Evolutionary conservation across 2,113 vertebrate genomes (phyloP).

Genomic region (Silurus glanis): DNA sequence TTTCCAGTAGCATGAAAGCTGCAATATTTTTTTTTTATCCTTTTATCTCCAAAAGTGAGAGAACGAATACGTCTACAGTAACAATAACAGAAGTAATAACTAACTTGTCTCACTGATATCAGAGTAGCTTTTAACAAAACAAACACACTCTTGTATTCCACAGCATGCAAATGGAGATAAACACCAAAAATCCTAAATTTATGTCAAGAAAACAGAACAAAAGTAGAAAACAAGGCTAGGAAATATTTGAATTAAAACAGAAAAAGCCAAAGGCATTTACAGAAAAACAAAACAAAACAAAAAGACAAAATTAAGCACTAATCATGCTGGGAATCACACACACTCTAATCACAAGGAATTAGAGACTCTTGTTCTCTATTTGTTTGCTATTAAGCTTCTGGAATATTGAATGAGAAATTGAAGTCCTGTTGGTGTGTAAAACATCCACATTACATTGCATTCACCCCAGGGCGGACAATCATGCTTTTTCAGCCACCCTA

Average conservation of each 20-base stretch:
- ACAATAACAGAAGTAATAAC: neutral
- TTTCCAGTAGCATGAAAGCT: neutral
- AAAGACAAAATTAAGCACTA: neutral
- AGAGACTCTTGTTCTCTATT: neutral
- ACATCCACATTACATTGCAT: slow-evolving; percentile 39
- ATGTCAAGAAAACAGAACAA: neutral
- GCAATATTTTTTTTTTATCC: neutral
- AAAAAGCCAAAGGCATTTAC: neutral
- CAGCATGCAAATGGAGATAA: neutral
- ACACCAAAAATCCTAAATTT: neutral
- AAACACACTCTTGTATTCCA: neutral
- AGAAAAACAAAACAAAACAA: neutral
- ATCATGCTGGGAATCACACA: neutral
- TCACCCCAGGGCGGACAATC: slow-evolving; percentile 47
- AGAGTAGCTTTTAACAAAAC: neutral
- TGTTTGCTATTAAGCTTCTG: slow-evolving; percentile 30
- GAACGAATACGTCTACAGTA: neutral
- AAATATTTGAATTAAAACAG: neutral
- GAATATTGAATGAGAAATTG: slow-evolving; percentile 17
- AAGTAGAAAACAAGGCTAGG: neutral
- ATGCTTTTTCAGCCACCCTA: slow-evolving; percentile 32
- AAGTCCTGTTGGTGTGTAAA: slow-evolving; percentile 41
- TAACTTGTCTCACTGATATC: neutral
- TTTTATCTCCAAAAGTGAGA: neutral
- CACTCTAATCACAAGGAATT: neutral